Evolutionary conservation across 2,797 vertebrate species (phyloP), one percentile per base, ranked within the genome.

Genomic region (Sebastiscus tertius): DNA sequence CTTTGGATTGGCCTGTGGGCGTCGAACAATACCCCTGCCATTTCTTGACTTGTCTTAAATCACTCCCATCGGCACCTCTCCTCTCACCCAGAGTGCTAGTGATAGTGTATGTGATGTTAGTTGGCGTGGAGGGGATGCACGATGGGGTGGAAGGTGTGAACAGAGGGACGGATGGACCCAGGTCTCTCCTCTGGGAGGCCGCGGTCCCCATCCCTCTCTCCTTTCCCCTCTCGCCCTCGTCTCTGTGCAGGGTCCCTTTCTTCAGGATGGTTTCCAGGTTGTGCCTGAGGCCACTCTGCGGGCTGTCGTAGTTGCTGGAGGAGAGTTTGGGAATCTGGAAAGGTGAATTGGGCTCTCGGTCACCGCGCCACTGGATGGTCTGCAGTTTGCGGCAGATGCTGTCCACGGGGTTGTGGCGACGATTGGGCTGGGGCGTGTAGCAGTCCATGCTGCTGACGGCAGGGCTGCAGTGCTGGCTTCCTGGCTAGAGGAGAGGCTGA

Each of bases 321-420:
- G 95, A 96, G 34, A 97, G 95, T 67, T 97, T 97, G 2, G 96
- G 95, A 49, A 98, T 98, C 89, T 96, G 96, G 85, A 95, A 93
- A 1, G 94, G 88, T 0, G 96, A 96, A 77, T 97, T 95, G 13
- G 95, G 93, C 69, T 96, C 90, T 0, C 94, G 90, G 69, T 97
- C 96, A 90, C 94, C 93, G 58, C 95, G 94, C 92, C 95, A 96
- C 82, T 95, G 96, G 49, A 98, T 98, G 66, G 96, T 96, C 90
- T 95, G 96, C 71, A 99, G 95, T 80, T 99, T 99, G 78, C 96
- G 95, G 87, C 97, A 97, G 81, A 98, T 97, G 90, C 97, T 99
- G 89, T 98, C 97, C 82, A 98, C 96, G 0, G 98, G 98, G 82
- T 98, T 97, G 90, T 97, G 97, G 6, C 94, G 96, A 3, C 93